Percentiles rank a stretch among this genome's conserved stretches.
These are phyloP conservation scores for Leistus spinibarbis DNA, from an alignment of 2,888 invertebrate genomes.

Conservation along the genomic window DNA sequence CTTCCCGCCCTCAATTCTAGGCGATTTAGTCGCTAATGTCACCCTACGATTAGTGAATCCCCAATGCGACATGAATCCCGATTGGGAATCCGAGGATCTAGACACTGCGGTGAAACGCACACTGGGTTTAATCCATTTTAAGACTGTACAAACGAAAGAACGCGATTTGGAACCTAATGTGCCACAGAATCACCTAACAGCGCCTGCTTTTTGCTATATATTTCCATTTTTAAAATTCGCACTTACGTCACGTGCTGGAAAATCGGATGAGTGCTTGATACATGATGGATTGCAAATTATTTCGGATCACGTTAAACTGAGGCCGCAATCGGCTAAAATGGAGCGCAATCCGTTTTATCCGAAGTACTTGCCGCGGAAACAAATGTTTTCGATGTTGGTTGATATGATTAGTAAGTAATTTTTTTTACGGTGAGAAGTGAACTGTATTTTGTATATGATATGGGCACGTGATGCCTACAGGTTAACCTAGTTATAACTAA, in stretches of 20 bases:
- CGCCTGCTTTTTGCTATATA: constrained; percentile 81
- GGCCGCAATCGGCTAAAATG: constrained; percentile 56
- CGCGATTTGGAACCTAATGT: constrained; percentile 44
- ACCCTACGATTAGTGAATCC: constrained; percentile 79
- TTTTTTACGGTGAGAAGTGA: too few species aligned
- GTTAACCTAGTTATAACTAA: too few species aligned
- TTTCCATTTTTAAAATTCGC: constrained; percentile 78
- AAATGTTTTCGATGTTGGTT: constrained; percentile 81
- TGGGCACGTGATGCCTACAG: too few species aligned
- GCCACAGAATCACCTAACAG: constrained; percentile 61
- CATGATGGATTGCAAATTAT: constrained; percentile 69
- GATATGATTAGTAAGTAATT: constrained; percentile 75
- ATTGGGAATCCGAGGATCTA: constrained; percentile 77
- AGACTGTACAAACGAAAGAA: constrained; percentile 56
- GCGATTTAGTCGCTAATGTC: constrained; percentile 69
- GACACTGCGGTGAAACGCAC: constrained; percentile 68
- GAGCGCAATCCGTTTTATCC: constrained; percentile 70
- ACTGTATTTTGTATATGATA: too few species aligned
- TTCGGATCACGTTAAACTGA: constrained; percentile 73
- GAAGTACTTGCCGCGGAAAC: constrained; percentile 76
- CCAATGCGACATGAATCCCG: constrained; percentile 76
- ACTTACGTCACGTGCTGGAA: constrained; percentile 57
- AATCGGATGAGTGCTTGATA: constrained; percentile 63
- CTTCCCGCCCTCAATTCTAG: constrained; percentile 58
- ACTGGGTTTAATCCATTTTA: constrained; percentile 63